Conservation (phyloP, 1,140 invertebrate genomes). For the Achroia grisella region DNA sequence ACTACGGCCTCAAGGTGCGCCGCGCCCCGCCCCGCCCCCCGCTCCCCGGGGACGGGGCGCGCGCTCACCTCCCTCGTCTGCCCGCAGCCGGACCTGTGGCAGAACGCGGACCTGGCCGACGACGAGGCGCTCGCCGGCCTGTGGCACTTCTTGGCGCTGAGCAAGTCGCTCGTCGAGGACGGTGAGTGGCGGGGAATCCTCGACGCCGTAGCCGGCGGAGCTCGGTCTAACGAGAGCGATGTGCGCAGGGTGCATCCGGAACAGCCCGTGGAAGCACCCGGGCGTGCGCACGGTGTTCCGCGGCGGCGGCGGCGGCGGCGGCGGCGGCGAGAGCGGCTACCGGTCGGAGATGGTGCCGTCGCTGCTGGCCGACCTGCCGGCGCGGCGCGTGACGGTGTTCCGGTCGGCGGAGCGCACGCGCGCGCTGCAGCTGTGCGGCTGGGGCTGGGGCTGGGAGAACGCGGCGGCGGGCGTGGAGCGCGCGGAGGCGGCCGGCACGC, state of each 20-base stretch:
- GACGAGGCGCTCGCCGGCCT: constrained; percentile 78
- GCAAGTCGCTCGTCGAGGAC: constrained; percentile 80
- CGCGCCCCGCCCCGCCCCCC: too few species aligned
- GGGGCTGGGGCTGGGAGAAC: constrained; percentile 83
- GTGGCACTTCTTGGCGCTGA: constrained; percentile 85
- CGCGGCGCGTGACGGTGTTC: constrained; percentile 63
- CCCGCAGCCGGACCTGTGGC: constrained; percentile 75
- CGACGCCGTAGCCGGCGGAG: too few species aligned
- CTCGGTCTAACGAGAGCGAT: neutral
- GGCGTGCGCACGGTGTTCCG: constrained; percentile 79
- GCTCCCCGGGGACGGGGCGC: too few species aligned
- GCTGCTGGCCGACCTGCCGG: constrained; percentile 72
- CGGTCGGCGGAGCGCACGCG: constrained; percentile 82
- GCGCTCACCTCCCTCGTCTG: too few species aligned
- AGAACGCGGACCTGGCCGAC: constrained; percentile 80
- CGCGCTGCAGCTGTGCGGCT: constrained; percentile 90
- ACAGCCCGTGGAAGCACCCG: constrained; percentile 78
- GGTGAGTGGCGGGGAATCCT: too few species aligned
- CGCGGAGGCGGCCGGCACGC: constrained; percentile 79
- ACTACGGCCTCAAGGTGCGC: constrained; percentile 84
- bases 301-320: constrained; percentile 35
- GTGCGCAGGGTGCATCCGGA: constrained; percentile 68
- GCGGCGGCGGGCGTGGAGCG: constrained; percentile 74
- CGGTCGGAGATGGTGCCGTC: constrained; percentile 75
- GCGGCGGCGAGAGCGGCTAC: constrained; percentile 44